These are phyloP conservation scores for Perdix hodgsoniae DNA, from an alignment of 2,797 vertebrate genomes.

Conservation along the genomic window DNA sequence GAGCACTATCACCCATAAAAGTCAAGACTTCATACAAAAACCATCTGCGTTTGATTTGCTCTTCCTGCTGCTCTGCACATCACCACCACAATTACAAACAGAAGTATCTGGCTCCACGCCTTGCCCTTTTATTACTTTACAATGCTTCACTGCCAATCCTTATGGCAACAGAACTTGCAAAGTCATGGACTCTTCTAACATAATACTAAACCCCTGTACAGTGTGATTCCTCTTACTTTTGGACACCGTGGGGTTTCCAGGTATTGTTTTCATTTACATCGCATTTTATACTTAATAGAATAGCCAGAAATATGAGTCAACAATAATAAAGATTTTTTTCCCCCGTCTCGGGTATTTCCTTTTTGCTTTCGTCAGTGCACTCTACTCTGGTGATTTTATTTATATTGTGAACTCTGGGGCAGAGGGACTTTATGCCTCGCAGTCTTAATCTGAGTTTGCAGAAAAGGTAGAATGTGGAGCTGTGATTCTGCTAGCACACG, in stretches of 20 bases:
- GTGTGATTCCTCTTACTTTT: constrained; percentile 28
- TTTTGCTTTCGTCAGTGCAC: constrained; percentile 1
- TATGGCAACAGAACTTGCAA: constrained; percentile 75
- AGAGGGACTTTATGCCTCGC: not conserved
- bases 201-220: not conserved
- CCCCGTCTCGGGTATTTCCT: constrained; percentile 39
- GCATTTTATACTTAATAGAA: constrained; percentile 68
- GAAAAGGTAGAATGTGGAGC: not conserved
- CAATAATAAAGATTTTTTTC: constrained; percentile 34
- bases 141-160: constrained; percentile 70
- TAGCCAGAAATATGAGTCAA: constrained; percentile 74
- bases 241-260: constrained; percentile 57
- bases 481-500: not conserved
- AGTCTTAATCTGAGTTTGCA: not conserved
- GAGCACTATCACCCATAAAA: constrained; percentile 43
- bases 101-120: constrained; percentile 63
- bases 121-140: constrained; percentile 74
- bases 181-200: constrained; percentile 68
- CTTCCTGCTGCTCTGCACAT: constrained; percentile 70
- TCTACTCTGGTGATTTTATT: constrained; percentile 21
- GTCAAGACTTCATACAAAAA: constrained; percentile 17
- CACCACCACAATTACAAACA: constrained; percentile 73
- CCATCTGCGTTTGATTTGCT: constrained; percentile 70
- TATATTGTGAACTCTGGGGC: not conserved
- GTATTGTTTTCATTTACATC: constrained; percentile 68